Percentiles rank a stretch among this genome's conserved stretches.
Evolutionary conservation across 2,113 vertebrate genomes (phyloP).

Genomic region (Ptyas mucosa): DNA sequence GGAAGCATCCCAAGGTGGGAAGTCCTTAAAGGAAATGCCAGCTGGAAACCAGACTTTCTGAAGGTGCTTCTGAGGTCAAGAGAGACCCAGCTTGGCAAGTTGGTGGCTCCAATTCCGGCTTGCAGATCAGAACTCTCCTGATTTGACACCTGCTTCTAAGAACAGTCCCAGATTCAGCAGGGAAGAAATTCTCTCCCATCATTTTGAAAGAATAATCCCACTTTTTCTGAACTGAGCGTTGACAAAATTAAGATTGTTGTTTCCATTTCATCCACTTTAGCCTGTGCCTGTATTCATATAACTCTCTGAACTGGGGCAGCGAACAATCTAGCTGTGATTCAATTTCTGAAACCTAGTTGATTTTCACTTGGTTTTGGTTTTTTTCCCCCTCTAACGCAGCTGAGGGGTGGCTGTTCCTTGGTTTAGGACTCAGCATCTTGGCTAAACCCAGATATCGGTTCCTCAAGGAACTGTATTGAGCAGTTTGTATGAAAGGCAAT

Average conservation of each 20-base stretch:
- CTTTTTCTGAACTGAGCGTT: background rate
- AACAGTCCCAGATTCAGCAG: background rate
- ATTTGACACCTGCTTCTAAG: background rate
- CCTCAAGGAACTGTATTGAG: background rate
- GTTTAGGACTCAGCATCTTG: background rate
- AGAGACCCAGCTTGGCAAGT: too few species aligned
- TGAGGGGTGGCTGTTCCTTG: background rate
- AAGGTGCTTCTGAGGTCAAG: background rate
- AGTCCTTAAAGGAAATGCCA: background rate
- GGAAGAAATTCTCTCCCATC: background rate
- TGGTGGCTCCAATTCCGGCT: background rate
- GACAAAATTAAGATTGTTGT: background rate
- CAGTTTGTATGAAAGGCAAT: background rate
- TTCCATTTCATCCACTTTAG: background rate
- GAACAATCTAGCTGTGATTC: background rate
- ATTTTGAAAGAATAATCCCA: background rate
- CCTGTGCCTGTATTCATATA: background rate
- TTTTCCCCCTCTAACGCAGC: background rate
- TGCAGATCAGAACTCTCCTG: background rate
- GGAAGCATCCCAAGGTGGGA: background rate
- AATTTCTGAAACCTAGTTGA: background rate
- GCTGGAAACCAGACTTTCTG: background rate
- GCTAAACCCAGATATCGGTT: background rate
- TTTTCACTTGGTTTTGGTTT: background rate
- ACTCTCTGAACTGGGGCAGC: background rate